These are phyloP conservation scores for Grammomys dolichurus DNA, from an alignment of 2,113 vertebrate species.

Conservation along the genomic window DNA sequence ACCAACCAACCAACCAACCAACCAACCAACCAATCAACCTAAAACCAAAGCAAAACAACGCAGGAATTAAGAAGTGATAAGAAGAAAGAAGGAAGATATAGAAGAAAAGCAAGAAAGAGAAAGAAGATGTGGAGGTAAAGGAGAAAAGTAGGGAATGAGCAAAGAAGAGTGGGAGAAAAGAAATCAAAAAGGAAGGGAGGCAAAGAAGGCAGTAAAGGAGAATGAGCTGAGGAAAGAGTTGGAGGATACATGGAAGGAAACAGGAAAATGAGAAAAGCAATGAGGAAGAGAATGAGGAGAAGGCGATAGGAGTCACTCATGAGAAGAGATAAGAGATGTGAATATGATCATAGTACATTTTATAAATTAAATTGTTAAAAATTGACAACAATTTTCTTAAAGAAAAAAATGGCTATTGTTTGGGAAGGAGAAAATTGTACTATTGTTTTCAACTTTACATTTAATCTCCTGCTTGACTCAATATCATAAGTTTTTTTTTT, in stretches of 20 bases:
- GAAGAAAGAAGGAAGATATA: fast-evolving
- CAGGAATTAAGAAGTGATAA: neutral
- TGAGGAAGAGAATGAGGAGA: neutral
- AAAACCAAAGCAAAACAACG: neutral
- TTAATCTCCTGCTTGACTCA: neutral
- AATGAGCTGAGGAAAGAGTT: neutral
- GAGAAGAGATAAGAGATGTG: neutral
- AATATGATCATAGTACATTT: neutral
- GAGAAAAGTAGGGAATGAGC: neutral
- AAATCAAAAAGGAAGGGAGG: neutral
- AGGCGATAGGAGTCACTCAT: too few relatives aligned
- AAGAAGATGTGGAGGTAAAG: neutral
- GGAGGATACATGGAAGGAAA: neutral
- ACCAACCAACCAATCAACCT: neutral
- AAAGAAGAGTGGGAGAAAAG: neutral
- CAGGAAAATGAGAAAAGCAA: neutral
- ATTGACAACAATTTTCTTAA: neutral
- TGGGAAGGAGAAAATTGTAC: neutral
- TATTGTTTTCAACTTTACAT: neutral
- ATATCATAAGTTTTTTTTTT: neutral
- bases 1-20: too few relatives aligned
- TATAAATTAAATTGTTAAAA: neutral
- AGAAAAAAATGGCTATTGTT: neutral
- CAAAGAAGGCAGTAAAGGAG: neutral
- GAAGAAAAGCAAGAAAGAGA: neutral